Evolutionary conservation across 2,113 vertebrate species (phyloP).

Genomic region (Climacteris rufus): DNA sequence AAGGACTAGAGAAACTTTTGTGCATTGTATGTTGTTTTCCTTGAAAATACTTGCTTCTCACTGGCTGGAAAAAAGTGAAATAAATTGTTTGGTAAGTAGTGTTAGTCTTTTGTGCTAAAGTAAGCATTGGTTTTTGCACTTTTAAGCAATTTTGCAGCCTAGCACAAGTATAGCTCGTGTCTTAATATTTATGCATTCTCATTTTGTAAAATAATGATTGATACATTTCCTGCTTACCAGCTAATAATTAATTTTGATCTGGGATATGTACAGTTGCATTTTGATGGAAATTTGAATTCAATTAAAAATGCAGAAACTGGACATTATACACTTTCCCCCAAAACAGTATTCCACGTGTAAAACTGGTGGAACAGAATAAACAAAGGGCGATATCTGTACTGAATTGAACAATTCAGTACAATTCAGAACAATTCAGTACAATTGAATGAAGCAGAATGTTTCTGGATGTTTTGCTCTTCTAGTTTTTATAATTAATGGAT

Average conservation of each 20-base stretch:
- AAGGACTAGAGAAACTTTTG: background rate
- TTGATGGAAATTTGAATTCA: background rate
- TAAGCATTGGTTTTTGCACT: background rate
- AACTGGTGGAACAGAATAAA: background rate
- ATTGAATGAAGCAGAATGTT: background rate
- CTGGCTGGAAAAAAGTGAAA: background rate
- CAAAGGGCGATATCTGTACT: background rate
- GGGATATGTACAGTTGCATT: background rate
- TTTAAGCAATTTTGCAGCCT: background rate
- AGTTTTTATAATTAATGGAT: background rate
- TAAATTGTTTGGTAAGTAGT: background rate
- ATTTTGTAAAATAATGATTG: background rate
- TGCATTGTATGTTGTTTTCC: background rate
- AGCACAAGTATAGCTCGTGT: background rate
- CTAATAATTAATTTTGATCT: background rate
- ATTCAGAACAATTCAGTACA: no score
- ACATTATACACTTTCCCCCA: accelerated
- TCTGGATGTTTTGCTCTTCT: background rate
- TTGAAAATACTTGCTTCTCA: background rate
- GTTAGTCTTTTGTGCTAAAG: background rate
- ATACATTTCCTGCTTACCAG: background rate
- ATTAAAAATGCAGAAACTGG: background rate
- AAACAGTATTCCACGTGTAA: background rate
- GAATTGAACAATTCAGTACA: no score
- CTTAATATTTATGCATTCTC: background rate